Conservation (phyloP, 37 sponge, comb jelly and placozoan species). For the Aplysina aerophoba region DNA sequence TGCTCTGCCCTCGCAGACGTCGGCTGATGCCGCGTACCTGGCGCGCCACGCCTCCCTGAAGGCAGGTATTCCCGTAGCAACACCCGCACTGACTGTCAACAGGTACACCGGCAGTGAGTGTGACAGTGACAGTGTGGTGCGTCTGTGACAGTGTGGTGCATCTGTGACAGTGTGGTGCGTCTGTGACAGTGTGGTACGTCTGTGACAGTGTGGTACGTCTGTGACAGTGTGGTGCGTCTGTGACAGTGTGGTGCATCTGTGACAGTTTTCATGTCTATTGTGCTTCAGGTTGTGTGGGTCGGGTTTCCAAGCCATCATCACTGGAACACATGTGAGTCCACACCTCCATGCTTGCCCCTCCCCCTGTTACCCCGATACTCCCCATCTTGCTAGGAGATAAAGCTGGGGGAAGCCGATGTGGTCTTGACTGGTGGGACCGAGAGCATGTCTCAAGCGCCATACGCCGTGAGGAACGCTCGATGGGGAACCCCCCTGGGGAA, state of each 20-base stretch:
- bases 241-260: not conserved
- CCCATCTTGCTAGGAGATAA: constrained; percentile 67
- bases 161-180: too few species aligned
- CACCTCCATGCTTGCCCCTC: not conserved
- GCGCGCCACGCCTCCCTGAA: constrained; percentile 88
- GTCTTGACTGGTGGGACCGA: constrained; percentile 93
- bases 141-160: too few species aligned
- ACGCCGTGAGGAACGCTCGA: constrained; percentile 67
- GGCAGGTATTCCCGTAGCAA: constrained; percentile 70
- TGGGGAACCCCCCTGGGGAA: constrained; percentile 85
- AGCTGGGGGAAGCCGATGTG: constrained; percentile 75
- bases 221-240: too few species aligned
- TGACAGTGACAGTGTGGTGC: too few species aligned
- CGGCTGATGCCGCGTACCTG: constrained; percentile 79
- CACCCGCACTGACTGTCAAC: constrained; percentile 91
- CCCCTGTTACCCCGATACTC: not conserved
- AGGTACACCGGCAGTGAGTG: constrained; percentile 12
- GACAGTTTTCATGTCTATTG: too few species aligned
- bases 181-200: too few species aligned
- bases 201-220: too few species aligned
- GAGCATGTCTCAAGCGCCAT: constrained; percentile 94
- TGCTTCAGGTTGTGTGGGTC: constrained; percentile 82
- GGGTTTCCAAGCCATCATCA: constrained; percentile 97
- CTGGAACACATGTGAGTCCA: constrained; percentile 86
- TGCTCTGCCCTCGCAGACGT: constrained; percentile 55